phyloP scores from a whole-genome alignment of 2,797 vertebrate species.

The Amphiprion clarkii region DNA sequence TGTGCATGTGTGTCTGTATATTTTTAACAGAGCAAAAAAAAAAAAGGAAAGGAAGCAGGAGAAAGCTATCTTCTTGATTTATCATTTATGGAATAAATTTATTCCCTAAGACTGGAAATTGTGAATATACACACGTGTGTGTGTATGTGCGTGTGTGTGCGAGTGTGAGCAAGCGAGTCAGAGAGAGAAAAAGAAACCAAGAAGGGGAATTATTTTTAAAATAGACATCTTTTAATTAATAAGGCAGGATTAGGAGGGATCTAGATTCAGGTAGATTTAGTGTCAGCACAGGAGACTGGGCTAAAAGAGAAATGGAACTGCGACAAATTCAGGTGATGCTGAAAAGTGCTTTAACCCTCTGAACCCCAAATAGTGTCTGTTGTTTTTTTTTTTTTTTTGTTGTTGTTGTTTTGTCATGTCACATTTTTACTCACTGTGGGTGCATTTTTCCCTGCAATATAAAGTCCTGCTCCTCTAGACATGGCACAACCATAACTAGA shows the following conservation, averaged over 20 bases:
- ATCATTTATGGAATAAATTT: conserved; percentile 41
- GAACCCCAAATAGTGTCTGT: too few species aligned
- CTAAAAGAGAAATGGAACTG: conserved; percentile 13
- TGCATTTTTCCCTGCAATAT: too few species aligned
- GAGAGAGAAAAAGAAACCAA: neutral
- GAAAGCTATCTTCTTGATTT: conserved; percentile 44
- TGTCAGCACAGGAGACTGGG: conserved; percentile 16
- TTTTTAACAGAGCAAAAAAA: conserved; percentile 11
- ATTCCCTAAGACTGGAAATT: neutral
- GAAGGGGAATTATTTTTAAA: conserved; percentile 21
- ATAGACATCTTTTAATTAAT: conserved; percentile 30
- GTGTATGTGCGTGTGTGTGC: too few species aligned
- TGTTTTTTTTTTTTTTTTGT: too few species aligned
- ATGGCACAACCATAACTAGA: too few species aligned
- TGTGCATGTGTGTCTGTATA: conserved; percentile 5
- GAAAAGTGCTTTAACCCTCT: conserved; percentile 1
- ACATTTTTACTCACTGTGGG: too few species aligned
- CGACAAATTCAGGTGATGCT: conserved; percentile 28
- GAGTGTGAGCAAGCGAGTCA: conserved; percentile 3
- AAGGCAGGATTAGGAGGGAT: conserved; percentile 7
- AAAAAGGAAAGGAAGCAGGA: neutral
- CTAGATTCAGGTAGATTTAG: conserved; percentile 28
- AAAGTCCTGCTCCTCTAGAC: too few species aligned
- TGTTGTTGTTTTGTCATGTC: too few species aligned
- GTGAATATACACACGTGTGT: neutral